A percentile compares a stretch with the other conserved stretches of the same genome.
These are phyloP conservation scores for Patella depressa DNA, from an alignment of 2,888 invertebrate genomes.

Conservation along the genomic window DNA sequence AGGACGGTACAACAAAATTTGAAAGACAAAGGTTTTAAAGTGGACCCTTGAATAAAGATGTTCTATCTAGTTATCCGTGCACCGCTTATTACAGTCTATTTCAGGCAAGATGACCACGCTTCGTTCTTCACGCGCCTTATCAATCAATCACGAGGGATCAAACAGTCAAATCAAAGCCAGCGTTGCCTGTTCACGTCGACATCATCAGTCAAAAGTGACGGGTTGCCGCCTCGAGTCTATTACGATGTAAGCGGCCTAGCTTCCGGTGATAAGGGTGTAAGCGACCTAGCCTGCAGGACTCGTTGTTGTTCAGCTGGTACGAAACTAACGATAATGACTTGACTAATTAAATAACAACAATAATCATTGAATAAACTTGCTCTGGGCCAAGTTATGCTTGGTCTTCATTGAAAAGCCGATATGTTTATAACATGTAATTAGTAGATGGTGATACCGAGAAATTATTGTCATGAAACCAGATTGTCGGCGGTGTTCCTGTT, in stretches of 20 bases:
- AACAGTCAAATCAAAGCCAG: constrained; percentile 9
- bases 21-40: constrained; percentile 4
- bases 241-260: constrained; percentile 2
- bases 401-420: too few relatives aligned
- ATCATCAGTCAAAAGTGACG: constrained; percentile 9
- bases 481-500: too few relatives aligned
- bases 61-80: not conserved
- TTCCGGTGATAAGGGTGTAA: constrained; percentile 4
- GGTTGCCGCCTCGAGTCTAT: not conserved
- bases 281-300: not conserved
- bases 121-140: not conserved
- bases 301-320: constrained; percentile 9
- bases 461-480: too few relatives aligned
- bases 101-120: not conserved
- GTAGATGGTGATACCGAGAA: too few relatives aligned
- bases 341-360: constrained; percentile 1
- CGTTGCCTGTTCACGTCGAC: not conserved
- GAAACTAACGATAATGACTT: not conserved
- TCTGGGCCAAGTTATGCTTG: not conserved
- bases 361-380: constrained; percentile 7
- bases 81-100: not conserved
- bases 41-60: not conserved
- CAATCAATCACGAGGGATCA: constrained; percentile 7
- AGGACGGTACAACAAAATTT: not conserved
- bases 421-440: too few relatives aligned